A percentile compares a stretch with the other conserved stretches of the same genome.
Conservation (phyloP, 2,888 invertebrate genomes). For the Pilophorus perplexus region DNA sequence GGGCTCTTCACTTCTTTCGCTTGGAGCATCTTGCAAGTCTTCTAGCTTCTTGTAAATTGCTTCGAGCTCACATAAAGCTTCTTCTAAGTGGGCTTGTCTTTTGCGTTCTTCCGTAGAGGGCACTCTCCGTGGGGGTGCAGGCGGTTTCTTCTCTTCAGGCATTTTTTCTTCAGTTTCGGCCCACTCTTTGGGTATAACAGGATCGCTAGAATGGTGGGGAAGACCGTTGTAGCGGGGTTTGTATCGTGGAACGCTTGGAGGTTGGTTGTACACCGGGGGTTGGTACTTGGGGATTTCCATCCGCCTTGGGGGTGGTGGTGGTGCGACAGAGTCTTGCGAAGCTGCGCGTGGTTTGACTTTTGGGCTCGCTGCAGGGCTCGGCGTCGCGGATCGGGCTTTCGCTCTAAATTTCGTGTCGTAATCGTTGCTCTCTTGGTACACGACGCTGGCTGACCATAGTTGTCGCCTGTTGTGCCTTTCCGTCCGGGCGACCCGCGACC, state of each 20-base stretch:
- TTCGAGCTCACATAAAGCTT: constrained; percentile 84
- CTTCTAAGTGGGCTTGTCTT: constrained; percentile 78
- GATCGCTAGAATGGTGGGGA: constrained; percentile 51
- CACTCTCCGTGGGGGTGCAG: constrained; percentile 19
- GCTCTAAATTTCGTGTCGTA: constrained; percentile 47
- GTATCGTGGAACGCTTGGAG: constrained; percentile 42
- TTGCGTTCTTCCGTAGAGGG: constrained; percentile 39
- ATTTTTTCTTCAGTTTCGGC: constrained; percentile 28
- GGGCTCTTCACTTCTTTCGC: constrained; percentile 56
- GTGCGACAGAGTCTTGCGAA: constrained; percentile 50
- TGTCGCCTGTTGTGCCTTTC: constrained; percentile 72
- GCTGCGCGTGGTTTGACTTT: constrained; percentile 45
- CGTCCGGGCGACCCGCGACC: constrained; percentile 71
- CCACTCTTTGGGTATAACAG: constrained; percentile 46
- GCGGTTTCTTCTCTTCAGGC: constrained; percentile 29
- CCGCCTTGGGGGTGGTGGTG: constrained; percentile 77
- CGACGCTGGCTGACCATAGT: constrained; percentile 52
- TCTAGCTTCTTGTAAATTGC: constrained; percentile 87
- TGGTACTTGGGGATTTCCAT: constrained; percentile 63
- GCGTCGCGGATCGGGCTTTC: constrained; percentile 49
- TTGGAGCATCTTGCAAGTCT: constrained; percentile 66
- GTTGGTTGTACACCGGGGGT: constrained; percentile 50
- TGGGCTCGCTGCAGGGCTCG: constrained; percentile 50
- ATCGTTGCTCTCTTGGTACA: constrained; percentile 49
- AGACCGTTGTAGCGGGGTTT: constrained; percentile 32